Conservation (phyloP, 2,888 invertebrate genomes). For the Sesamia inferens region DNA sequence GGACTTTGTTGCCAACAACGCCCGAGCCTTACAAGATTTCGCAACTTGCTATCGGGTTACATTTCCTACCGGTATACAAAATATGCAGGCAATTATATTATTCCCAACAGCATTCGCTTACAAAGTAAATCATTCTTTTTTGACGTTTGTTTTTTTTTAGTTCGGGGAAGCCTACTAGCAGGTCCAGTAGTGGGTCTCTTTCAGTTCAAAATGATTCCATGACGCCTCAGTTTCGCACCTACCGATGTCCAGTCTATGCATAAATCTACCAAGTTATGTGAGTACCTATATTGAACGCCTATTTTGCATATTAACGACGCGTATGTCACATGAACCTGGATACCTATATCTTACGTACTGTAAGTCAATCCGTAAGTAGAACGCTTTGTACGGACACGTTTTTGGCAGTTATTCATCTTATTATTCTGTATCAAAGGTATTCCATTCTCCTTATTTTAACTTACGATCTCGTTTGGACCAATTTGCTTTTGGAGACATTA, state of each 20-base stretch:
- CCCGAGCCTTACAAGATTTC: no score
- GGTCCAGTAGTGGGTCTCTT: neutral
- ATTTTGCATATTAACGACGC: constrained; percentile 42
- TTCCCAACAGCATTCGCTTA: no score
- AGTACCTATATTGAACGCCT: constrained; percentile 39
- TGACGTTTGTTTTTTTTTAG: no score
- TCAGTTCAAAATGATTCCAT: neutral
- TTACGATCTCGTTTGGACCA: neutral
- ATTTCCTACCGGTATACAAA: no score
- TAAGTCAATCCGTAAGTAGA: neutral
- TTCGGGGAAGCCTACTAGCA: no score
- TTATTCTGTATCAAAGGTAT: neutral
- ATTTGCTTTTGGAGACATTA: neutral
- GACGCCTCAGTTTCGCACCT: neutral
- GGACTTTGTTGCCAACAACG: no score
- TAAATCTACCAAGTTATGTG: constrained; percentile 29
- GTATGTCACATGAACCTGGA: neutral
- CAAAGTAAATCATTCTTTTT: no score
- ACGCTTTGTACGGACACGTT: constrained; percentile 16
- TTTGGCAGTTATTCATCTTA: constrained; percentile 37
- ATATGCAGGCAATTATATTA: no score
- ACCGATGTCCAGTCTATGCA: neutral
- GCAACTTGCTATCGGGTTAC: no score
- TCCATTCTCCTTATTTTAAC: constrained; percentile 1
- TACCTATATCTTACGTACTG: constrained; percentile 11